Conservation (phyloP, 2,888 invertebrate species). For the Rhyacophila evoluta region DNA sequence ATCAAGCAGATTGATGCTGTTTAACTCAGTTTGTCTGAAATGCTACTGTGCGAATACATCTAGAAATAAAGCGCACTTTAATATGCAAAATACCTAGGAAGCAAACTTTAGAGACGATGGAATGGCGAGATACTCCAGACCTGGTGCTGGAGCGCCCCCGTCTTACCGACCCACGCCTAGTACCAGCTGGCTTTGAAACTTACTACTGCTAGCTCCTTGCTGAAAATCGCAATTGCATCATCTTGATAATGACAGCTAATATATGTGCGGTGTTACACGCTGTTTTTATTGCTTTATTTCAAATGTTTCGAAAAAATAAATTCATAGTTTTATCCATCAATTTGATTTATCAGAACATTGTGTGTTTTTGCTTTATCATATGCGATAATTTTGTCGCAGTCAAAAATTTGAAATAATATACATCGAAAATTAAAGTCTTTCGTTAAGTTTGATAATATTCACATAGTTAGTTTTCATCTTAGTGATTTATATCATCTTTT, state of each 20-base stretch:
- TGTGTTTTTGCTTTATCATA: too few relatives aligned
- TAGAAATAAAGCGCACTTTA: conserved; percentile 31
- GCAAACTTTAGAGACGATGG: conserved; percentile 30
- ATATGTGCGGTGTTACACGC: neutral
- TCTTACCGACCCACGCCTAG: conserved; percentile 32
- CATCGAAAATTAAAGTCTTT: too few relatives aligned
- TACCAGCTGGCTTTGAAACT: neutral
- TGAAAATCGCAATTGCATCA: neutral
- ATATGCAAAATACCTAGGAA: conserved; percentile 50
- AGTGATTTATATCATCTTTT: too few relatives aligned
- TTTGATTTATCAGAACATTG: too few relatives aligned
- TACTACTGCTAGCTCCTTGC: neutral
- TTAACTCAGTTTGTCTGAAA: neutral
- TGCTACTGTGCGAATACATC: neutral
- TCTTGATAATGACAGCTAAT: neutral
- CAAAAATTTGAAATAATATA: too few relatives aligned
- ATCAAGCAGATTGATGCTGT: neutral
- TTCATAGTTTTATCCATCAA: too few relatives aligned
- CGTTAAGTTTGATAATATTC: too few relatives aligned
- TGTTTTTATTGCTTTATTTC: too few relatives aligned
- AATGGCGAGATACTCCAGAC: neutral
- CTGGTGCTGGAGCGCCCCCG: conserved; percentile 41
- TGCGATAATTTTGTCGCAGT: too few relatives aligned
- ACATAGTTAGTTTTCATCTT: too few relatives aligned
- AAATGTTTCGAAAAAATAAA: too few relatives aligned